Percentiles rank a stretch among this genome's conserved stretches.
phyloP scores from a whole-genome alignment of 2,113 vertebrate species.

The Coracopsis vasa region DNA sequence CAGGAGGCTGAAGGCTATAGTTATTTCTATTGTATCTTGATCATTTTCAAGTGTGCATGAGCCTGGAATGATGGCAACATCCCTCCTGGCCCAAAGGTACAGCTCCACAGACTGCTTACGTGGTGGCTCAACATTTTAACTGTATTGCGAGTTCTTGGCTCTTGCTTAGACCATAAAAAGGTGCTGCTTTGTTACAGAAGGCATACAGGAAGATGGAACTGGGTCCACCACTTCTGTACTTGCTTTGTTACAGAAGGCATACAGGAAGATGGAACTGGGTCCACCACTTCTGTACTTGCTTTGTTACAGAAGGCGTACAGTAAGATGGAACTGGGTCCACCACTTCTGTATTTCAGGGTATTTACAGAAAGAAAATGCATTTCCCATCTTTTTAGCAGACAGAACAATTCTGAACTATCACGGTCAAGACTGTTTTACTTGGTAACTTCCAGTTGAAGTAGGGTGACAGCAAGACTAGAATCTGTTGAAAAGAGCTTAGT shows the following conservation, averaged over 20 bases:
- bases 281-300: too few relatives aligned
- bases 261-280: too few relatives aligned
- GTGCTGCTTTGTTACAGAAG: too few relatives aligned
- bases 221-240: too few relatives aligned
- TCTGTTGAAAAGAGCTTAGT: background rate
- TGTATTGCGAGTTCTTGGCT: rapidly evolving
- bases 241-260: too few relatives aligned
- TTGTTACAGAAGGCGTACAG: rapidly evolving
- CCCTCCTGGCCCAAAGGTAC: background rate
- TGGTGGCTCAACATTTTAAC: background rate
- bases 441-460: background rate
- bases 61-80: background rate
- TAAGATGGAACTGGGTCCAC: too few relatives aligned
- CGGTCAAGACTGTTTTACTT: background rate
- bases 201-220: too few relatives aligned
- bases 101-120: background rate
- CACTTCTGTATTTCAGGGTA: too few relatives aligned
- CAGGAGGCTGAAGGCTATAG: background rate
- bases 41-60: background rate
- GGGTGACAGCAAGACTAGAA: background rate
- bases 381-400: background rate
- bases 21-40: background rate
- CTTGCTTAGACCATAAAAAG: background rate
- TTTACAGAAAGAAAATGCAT: background rate
- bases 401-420: background rate